phyloP scores from a whole-genome alignment of 2,113 vertebrate genomes.

The Tetraodon nigroviridis region DNA sequence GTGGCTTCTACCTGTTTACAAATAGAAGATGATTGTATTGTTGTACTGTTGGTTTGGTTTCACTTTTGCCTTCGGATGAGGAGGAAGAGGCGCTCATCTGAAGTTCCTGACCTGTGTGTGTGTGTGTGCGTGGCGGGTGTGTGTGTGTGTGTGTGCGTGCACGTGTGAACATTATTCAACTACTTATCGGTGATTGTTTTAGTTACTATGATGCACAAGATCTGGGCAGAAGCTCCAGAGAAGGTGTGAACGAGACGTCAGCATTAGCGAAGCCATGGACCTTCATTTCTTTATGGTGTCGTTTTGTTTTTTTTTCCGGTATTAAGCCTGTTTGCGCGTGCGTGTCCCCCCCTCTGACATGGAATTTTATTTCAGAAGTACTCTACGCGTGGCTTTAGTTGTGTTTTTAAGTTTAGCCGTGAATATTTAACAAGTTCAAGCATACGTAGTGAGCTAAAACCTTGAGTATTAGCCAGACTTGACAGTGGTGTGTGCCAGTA shows the following conservation, averaged over 20 bases:
- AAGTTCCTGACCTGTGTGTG: slow-evolving; percentile 78
- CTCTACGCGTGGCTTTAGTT: slow-evolving; percentile 24
- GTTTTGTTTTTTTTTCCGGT: slow-evolving; percentile 32
- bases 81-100: slow-evolving; percentile 80
- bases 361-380: slow-evolving; percentile 62
- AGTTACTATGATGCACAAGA: slow-evolving; percentile 65
- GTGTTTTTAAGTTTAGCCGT: slow-evolving; percentile 61
- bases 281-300: slow-evolving; percentile 64
- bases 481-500: slow-evolving; percentile 75
- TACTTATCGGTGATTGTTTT: slow-evolving; percentile 64
- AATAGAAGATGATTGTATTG: slow-evolving; percentile 99
- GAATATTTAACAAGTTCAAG: slow-evolving; percentile 63
- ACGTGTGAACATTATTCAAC: slow-evolving; percentile 58
- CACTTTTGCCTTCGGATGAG: slow-evolving; percentile 17
- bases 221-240: slow-evolving; percentile 42
- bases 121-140: slow-evolving; percentile 7
- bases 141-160: slow-evolving; percentile 9
- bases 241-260: slow-evolving; percentile 57
- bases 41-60: slow-evolving; percentile 78
- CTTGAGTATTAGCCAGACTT: slow-evolving; percentile 76
- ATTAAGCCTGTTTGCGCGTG: slow-evolving; percentile 26
- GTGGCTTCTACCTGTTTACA: slow-evolving; percentile 99
- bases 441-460: slow-evolving; percentile 58
- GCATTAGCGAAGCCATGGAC: slow-evolving; percentile 79
- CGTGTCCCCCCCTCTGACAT: slow-evolving; percentile 5